phyloP scores from a whole-genome alignment of 35 echinoderm and acorn worm species.

The Ophiothrix spiculata region DNA sequence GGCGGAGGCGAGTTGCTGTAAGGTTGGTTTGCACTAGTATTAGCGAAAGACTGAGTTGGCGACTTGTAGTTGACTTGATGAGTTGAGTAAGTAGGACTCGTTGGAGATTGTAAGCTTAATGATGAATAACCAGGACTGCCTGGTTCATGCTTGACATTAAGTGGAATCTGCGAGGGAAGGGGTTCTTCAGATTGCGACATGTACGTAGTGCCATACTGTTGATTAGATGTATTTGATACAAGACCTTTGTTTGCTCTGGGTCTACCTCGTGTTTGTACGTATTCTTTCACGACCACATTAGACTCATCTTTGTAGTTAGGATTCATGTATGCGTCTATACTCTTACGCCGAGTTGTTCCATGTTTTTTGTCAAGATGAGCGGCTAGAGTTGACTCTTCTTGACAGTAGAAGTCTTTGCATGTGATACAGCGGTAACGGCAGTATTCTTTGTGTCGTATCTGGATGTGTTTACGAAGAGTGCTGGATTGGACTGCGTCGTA shows the following conservation, averaged over 20 bases:
- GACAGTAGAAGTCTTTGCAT: not conserved
- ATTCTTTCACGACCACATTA: not conserved
- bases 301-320: not conserved
- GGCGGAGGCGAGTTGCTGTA: not conserved
- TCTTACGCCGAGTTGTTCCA: not conserved
- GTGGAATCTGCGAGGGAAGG: not conserved
- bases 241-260: not conserved
- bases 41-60: not conserved
- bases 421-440: not conserved
- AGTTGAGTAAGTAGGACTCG: not conserved
- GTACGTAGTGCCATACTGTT: not conserved
- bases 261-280: not conserved
- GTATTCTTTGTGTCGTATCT: constrained; percentile 3
- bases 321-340: not conserved
- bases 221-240: not conserved
- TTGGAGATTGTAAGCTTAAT: not conserved
- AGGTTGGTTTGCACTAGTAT: not conserved
- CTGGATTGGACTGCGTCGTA: constrained; percentile 21
- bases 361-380: not conserved
- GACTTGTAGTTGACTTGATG: not conserved
- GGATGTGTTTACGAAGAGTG: constrained; percentile 25
- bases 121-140: not conserved
- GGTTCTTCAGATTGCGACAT: not conserved
- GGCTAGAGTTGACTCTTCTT: not conserved
- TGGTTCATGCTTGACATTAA: not conserved